Percentiles rank a stretch among this genome's conserved stretches.
Conservation (phyloP, 2,888 invertebrate genomes). For the Temnothorax ravouxi region DNA sequence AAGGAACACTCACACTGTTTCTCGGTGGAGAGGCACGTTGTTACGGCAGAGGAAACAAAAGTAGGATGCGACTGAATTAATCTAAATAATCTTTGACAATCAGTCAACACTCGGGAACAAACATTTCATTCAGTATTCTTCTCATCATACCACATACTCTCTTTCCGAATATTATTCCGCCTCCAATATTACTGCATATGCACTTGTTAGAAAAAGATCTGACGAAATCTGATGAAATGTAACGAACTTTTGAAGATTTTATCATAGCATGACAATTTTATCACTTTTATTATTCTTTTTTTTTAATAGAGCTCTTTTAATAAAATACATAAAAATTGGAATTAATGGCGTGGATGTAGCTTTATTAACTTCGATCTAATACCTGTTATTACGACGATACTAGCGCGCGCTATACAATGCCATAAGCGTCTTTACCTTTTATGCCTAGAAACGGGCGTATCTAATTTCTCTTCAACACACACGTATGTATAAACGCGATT, state of each 20-base stretch:
- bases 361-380: slow-evolving; percentile 37
- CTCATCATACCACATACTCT: slow-evolving; percentile 10
- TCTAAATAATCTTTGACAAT: slow-evolving; percentile 55
- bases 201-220: slow-evolving; percentile 9
- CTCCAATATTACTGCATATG: slow-evolving; percentile 7
- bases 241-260: neutral
- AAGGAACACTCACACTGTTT: slow-evolving; percentile 72
- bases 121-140: slow-evolving; percentile 21
- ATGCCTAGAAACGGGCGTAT: slow-evolving; percentile 47
- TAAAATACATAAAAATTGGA: neutral
- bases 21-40: slow-evolving; percentile 32
- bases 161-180: neutral
- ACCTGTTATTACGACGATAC: slow-evolving; percentile 4
- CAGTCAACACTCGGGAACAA: neutral
- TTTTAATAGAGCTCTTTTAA: neutral
- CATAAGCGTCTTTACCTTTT: slow-evolving; percentile 54
- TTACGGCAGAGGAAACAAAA: slow-evolving; percentile 54
- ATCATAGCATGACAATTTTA: neutral
- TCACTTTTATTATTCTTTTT: neutral
- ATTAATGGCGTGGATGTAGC: slow-evolving; percentile 19
- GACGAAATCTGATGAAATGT: neutral
- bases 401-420: neutral
- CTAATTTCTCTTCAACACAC: slow-evolving; percentile 57
- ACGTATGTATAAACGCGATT: slow-evolving; percentile 38
- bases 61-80: slow-evolving; percentile 39